Evolutionary conservation across 1,140 invertebrate species (phyloP), one percentile per base, ranked within the genome.

Genomic region (Onthophagus taurus): DNA sequence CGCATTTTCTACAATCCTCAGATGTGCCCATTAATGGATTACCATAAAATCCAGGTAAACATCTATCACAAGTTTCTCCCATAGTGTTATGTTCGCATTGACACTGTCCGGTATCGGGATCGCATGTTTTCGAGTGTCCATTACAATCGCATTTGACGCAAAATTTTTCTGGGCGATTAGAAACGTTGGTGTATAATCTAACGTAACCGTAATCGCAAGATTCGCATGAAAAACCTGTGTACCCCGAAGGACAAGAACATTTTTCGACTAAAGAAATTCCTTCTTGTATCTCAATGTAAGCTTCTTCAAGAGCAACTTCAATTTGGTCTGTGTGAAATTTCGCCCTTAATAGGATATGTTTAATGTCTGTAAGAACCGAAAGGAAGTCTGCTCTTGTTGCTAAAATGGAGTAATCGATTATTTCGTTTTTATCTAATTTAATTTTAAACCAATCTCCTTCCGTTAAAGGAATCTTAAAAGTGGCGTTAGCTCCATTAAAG

Each of bases 291-390:
- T 38, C 38, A 18, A 58, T 48, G 2, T 20, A 36, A 3, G 18
- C 60, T 39, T 7, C 39, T 52, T 65, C 65, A 16, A 73, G 51
- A 6, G 65, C 76, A 26, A 83, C 86, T 69, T 95, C 89, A 45
- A 89, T 81, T 69, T 99, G 94, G 61, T 94, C 90, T 0, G 86
- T 88, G 61, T 97, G 90, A 65, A 85, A 98, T 42, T 89, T 88
- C 0, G 90, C 91, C 44, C 92, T 73, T 17, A 98, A 74, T 53
- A 97, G 72, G 11, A 98, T 56, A 19, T 82, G 69, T 46, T 83
- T 78, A 0, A 99, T 56, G 51, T 89, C 76, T 4, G 80, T 72
- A n/a, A 98, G 64, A 1, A 93, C 77, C 17, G 80, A 76, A 60
- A 98, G 78, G 56, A 98, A 83, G 55, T 96, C 80, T 4, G 69